Conservation (phyloP, 2,888 invertebrate genomes). For the Phlogophora meticulosa region DNA sequence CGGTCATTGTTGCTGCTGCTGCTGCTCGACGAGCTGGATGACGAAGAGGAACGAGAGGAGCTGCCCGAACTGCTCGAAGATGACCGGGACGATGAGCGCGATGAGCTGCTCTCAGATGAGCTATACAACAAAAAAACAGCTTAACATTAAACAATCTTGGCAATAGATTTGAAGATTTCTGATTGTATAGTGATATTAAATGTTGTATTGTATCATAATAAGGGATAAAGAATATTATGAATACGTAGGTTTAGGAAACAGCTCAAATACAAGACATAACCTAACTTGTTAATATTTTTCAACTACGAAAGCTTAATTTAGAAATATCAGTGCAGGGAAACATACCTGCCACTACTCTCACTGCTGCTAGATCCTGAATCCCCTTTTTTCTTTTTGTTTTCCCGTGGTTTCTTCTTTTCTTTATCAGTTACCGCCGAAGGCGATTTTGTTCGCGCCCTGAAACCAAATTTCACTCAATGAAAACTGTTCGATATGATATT, state of each 20-base stretch:
- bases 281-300: constrained; percentile 12
- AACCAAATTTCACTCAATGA: constrained; percentile 43
- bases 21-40: constrained; percentile 92
- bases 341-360: constrained; percentile 94
- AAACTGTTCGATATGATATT: constrained; percentile 1
- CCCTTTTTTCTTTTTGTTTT: constrained; percentile 92
- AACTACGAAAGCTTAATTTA: not conserved
- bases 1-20: constrained; percentile 93
- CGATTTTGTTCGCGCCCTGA: constrained; percentile 94
- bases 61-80: constrained; percentile 94
- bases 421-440: constrained; percentile 93
- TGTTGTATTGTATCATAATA: not conserved
- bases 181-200: not conserved
- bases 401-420: constrained; percentile 93
- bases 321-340: not conserved
- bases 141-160: not conserved
- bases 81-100: constrained; percentile 94
- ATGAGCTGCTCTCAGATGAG: constrained; percentile 96
- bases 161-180: not conserved
- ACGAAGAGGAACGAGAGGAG: constrained; percentile 91
- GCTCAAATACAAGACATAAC: constrained; percentile 37
- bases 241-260: not conserved
- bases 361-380: constrained; percentile 95
- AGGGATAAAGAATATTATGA: not conserved
- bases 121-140: constrained; percentile 76